Percentiles rank a stretch among this genome's conserved stretches.
Conservation (phyloP, 2,113 vertebrate genomes). For the Numida meleagris region DNA sequence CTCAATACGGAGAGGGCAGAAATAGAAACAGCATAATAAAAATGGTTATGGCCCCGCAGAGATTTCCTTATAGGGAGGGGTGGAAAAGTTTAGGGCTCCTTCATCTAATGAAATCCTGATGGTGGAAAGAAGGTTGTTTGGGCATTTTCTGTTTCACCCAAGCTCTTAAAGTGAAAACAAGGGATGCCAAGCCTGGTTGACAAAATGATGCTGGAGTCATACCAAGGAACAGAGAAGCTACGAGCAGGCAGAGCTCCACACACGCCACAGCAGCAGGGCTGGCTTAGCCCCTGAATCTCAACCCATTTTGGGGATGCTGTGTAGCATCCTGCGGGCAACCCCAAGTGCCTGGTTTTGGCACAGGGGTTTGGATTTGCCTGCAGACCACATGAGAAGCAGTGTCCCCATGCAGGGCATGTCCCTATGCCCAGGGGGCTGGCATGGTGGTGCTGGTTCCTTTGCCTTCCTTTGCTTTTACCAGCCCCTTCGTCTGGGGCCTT, state of each 20-base stretch:
- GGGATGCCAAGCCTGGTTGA: background rate
- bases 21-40: constrained; percentile 40
- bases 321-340: background rate
- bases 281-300: fast-evolving
- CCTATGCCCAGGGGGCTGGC: fast-evolving
- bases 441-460: background rate
- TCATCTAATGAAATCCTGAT: background rate
- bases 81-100: background rate
- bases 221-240: background rate
- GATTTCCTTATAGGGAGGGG: background rate
- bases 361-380: background rate
- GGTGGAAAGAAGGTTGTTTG: background rate
- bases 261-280: background rate
- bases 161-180: background rate
- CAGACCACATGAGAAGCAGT: fast-evolving
- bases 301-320: background rate
- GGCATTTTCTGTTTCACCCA: background rate
- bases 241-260: background rate
- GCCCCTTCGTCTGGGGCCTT: background rate
- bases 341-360: background rate
- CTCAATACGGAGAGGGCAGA: background rate
- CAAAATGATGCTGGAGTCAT: background rate
- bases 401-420: background rate
- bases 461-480: constrained; percentile 39
- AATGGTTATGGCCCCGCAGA: background rate